Evolutionary conservation across 2,113 vertebrate genomes (phyloP).

Genomic region (Sceloporus tristichus): DNA sequence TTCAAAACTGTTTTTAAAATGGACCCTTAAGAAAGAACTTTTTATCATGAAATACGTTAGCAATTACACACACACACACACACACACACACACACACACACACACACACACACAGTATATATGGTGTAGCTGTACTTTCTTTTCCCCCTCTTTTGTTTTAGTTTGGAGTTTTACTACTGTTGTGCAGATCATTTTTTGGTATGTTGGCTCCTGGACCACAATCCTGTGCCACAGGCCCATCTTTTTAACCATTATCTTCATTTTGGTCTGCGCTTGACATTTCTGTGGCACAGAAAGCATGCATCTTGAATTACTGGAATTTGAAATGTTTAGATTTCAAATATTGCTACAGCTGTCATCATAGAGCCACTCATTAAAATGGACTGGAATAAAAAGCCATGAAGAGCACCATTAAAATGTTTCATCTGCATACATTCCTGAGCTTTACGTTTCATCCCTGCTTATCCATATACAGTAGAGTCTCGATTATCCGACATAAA

Average conservation of each 20-base stretch:
- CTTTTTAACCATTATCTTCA: background rate
- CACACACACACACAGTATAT: no score
- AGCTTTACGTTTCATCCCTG: background rate
- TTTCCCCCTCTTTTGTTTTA: background rate
- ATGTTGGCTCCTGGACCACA: background rate
- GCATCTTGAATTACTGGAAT: background rate
- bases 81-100: no score
- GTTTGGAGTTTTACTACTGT: background rate
- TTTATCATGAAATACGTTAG: no score
- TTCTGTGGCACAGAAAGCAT: constrained; percentile 9
- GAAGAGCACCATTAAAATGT: background rate
- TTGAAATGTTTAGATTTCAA: background rate
- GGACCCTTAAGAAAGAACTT: no score
- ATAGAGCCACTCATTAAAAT: background rate
- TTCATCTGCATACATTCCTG: background rate
- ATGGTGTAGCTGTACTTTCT: no score
- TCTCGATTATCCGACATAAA: no score
- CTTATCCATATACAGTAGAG: background rate
- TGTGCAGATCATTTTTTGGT: background rate
- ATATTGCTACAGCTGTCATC: background rate
- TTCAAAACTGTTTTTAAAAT: background rate
- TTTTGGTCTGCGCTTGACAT: background rate
- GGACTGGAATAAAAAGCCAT: background rate
- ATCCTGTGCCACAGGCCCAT: background rate
- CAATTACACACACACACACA: no score